Base-by-base conservation (phyloP, 1,140 invertebrate species). In the Colletes gigas region DNA sequence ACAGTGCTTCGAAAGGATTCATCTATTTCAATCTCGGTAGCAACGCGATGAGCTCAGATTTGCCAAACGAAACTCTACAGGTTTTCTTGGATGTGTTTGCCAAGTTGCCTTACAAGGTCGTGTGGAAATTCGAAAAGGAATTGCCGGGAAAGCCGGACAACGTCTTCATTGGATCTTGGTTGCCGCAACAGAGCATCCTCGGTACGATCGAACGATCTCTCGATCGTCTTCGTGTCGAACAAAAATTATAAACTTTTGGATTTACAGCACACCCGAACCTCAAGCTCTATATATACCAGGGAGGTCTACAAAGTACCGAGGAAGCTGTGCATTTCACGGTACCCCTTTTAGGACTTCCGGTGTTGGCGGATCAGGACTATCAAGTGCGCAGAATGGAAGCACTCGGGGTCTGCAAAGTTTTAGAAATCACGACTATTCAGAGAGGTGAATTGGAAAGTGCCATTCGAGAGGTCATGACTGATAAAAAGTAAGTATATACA, bases 21-120 rank as follows among this genome's bases (percentile, higher is more conserved):
- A 93, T 96, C n/a, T 95, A 93, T 82, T 94, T 95, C 59, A 95
- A 94, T 82, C 89, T 95, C 80, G 95, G 95, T 0, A 93, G 92
- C 0, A 92, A 94, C 52, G 71, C 93, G 0, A 90, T 89, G 60
- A 90, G 91, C 0, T 66, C 86, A 2, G 30, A 75, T 2, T 79
- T 95, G 0, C 85, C 91, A 0, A 12, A 65, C 7, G 17, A 88
- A 17, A 80, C 67, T 8, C 60, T 57, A 57, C 41, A 87, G 12
- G 30, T 71, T 21, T 94, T 96, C 82, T 83, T 94, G 67, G 88
- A 93, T 67, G 94, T 94, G 44, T 95, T 95, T 78, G 44, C 84
- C 4, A 85, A 84, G 60, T 68, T 93, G 5, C 84, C 88, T 0
- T 89, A 88, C 14, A 88, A 78, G 78, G 41, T 89, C 0, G 60